Conservation (phyloP, 1,140 invertebrate species). For the Littorina saxatilis region DNA sequence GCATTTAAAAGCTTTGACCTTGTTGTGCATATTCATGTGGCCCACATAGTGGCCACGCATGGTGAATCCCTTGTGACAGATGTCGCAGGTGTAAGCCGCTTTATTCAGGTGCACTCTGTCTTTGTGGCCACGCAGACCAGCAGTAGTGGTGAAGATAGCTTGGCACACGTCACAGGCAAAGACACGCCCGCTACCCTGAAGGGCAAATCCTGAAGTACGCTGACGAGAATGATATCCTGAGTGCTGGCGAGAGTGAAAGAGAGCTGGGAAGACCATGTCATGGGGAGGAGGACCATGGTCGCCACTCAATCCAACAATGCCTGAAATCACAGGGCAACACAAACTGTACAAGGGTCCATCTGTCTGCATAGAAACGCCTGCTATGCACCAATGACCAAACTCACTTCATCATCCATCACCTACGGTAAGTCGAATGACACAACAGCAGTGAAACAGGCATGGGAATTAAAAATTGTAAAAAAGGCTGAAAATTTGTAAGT, state of each 20-base stretch:
- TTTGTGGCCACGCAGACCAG: conserved; percentile 20
- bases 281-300: neutral
- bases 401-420: too few species aligned
- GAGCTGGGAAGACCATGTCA: conserved; percentile 10
- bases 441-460: too few species aligned
- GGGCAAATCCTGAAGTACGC: neutral
- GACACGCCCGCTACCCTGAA: neutral
- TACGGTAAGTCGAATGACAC: too few species aligned
- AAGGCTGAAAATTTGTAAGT: too few species aligned
- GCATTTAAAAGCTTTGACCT: conserved; percentile 28
- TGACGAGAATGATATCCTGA: neutral
- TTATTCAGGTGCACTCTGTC: neutral
- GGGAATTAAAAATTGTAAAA: too few species aligned
- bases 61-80: conserved; percentile 26
- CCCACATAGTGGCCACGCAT: conserved; percentile 32
- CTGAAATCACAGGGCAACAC: conserved; percentile 20
- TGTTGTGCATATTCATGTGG: conserved; percentile 37
- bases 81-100: conserved; percentile 4
- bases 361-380: neutral
- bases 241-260: conserved; percentile 13
- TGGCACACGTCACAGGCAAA: conserved; percentile 4
- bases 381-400: too few species aligned
- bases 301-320: conserved; percentile 3
- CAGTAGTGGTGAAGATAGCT: conserved; percentile 4
- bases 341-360: conserved; percentile 9